Evolutionary conservation across 1,140 invertebrate species (phyloP), one percentile per base, ranked within the genome.

Genomic region (Dreissena rostriformis): DNA sequence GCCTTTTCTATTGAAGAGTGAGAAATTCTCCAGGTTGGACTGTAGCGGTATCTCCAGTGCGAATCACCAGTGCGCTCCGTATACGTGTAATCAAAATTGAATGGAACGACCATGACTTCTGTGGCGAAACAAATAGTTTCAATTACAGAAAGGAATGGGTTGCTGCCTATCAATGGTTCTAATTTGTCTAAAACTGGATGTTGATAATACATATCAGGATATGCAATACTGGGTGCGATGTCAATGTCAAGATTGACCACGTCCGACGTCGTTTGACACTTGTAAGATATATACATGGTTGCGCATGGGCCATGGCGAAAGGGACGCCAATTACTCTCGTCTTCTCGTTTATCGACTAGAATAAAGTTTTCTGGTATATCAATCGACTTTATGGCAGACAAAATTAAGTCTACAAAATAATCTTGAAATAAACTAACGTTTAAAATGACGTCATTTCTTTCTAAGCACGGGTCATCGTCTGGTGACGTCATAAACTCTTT

Each of bases 221-320:
- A 77, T 8, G 75, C 75, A 77, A 77, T 67, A 77, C 75, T 77
- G 17, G 75, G 75, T 0, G 75, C 75, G n/a, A 77, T 77, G 66
- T 77, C 75, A 29, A 77, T 77, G 26, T 77, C 75, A 39, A 77
- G 17, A 28, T 67, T 26, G 14, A 77, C 57, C 57, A 77, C 57
- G 15, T 77, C 75, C 17, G 28, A 39, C 22, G 75, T 66, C 22
- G 61, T 66, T 77, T 77, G 15, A 67, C 75, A 77, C 1, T 49
- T 26, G 39, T 77, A 77, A 8, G 75, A 24, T 10, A 77, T 17
- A 51, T 52, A 52, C 26, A 77, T n/a, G 22, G 75, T 77, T 15
- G 75, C 75, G 66, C 61, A 77, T 10, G 75, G 75, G 1, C 75
- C 75, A 61, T 77, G 61, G 22, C 22, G 28, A 49, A 65, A 28